Percentiles rank a stretch among this genome's conserved stretches.
phyloP scores from a whole-genome alignment of 2,797 vertebrate species.

The Parauchenoglanis punctatus region DNA sequence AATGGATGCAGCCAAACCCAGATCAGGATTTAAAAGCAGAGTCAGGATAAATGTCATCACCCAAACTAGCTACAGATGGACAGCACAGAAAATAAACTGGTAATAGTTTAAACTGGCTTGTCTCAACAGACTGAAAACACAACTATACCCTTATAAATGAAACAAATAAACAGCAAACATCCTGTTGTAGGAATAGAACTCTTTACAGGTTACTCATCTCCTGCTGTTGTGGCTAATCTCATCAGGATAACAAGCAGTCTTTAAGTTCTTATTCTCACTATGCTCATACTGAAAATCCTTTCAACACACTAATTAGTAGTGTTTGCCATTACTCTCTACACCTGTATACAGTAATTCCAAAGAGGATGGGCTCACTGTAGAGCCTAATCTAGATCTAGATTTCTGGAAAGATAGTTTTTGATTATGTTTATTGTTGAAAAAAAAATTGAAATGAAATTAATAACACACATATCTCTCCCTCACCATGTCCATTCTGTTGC shows the following conservation, averaged over 20 bases:
- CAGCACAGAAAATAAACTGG: neutral
- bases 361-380: neutral
- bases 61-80: conserved; percentile 83
- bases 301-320: neutral
- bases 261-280: neutral
- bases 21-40: conserved; percentile 84
- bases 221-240: neutral
- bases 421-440: neutral
- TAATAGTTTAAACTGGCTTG: neutral
- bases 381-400: neutral
- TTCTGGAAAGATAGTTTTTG: neutral
- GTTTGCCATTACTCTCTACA: neutral
- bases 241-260: neutral
- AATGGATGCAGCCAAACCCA: conserved; percentile 85
- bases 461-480: conserved; percentile 53
- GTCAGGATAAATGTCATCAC: conserved; percentile 87
- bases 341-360: neutral
- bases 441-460: neutral
- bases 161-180: neutral
- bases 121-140: neutral
- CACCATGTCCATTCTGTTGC: conserved; percentile 87
- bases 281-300: neutral
- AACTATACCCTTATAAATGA: neutral
- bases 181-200: neutral
- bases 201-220: neutral